phyloP scores from a whole-genome alignment of 2,113 vertebrate genomes.

The Notarius lentiginosus region DNA sequence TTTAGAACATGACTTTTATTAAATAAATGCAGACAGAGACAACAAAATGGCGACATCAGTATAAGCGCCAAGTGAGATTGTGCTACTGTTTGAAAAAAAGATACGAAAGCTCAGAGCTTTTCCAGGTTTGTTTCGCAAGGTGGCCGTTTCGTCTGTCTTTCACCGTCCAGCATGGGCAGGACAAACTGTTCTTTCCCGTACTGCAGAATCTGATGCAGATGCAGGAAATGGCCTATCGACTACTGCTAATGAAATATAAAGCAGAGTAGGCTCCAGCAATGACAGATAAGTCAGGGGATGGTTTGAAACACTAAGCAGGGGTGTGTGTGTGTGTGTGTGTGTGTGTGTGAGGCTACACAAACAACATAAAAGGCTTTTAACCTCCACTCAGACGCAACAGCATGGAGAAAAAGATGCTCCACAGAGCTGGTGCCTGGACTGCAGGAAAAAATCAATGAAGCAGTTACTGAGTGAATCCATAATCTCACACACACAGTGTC shows the following conservation, averaged over 20 bases:
- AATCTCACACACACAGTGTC: neutral
- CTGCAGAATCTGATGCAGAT: constrained; percentile 6
- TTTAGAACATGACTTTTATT: neutral
- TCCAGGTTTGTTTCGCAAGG: neutral
- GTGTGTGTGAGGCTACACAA: neutral
- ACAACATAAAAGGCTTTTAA: constrained; percentile 11
- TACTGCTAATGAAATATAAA: constrained; percentile 9
- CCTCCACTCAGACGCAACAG: neutral
- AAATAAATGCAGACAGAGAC: neutral
- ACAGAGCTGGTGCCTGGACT: neutral
- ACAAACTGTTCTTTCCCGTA: constrained; percentile 6
- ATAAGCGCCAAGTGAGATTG: no score
- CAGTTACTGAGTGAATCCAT: no score
- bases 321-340: neutral
- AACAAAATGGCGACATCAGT: neutral
- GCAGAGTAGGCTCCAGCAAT: neutral
- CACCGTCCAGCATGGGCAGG: neutral
- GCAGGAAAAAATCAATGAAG: neutral
- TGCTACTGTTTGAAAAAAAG: neutral
- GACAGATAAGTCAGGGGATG: neutral
- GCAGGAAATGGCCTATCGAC: constrained; percentile 12
- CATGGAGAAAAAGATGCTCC: neutral
- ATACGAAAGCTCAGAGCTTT: neutral
- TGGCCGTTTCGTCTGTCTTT: neutral
- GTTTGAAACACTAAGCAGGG: neutral